Conservation (phyloP, 2,797 vertebrate species). For the Takifugu ocellatus region DNA sequence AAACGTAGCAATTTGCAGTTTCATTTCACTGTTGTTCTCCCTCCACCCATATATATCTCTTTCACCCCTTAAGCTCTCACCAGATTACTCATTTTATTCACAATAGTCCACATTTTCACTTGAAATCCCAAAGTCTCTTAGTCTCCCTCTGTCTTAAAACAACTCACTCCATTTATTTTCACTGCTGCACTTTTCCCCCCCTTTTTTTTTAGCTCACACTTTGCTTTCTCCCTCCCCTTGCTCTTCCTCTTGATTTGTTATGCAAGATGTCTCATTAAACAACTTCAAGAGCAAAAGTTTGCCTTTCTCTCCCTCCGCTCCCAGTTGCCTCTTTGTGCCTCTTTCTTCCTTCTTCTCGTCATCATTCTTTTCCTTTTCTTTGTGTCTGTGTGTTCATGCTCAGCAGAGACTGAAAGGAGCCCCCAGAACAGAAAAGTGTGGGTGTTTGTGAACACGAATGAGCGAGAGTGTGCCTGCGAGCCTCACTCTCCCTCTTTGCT, state of each 20-base stretch:
- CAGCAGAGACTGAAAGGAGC: constrained; percentile 61
- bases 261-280: constrained; percentile 68
- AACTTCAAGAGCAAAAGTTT: constrained; percentile 71
- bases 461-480: constrained; percentile 57
- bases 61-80: constrained; percentile 52
- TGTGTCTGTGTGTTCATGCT: constrained; percentile 50
- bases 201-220: not conserved
- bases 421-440: constrained; percentile 64
- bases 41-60: constrained; percentile 51
- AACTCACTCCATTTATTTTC: constrained; percentile 48
- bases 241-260: constrained; percentile 31
- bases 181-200: constrained; percentile 20
- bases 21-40: constrained; percentile 80
- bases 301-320: constrained; percentile 55
- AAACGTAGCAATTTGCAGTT: constrained; percentile 85
- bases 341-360: constrained; percentile 32
- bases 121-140: constrained; percentile 23
- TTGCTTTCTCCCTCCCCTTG: constrained; percentile 1
- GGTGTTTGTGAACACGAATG: constrained; percentile 63
- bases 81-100: constrained; percentile 32
- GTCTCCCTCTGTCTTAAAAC: constrained; percentile 26
- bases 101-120: constrained; percentile 18
- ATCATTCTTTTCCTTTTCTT: constrained; percentile 12
- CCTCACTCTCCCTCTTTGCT: constrained; percentile 68
- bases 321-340: constrained; percentile 58